Evolutionary conservation across 2,888 invertebrate genomes (phyloP).

Genomic region (Dastarcus helophoroides): DNA sequence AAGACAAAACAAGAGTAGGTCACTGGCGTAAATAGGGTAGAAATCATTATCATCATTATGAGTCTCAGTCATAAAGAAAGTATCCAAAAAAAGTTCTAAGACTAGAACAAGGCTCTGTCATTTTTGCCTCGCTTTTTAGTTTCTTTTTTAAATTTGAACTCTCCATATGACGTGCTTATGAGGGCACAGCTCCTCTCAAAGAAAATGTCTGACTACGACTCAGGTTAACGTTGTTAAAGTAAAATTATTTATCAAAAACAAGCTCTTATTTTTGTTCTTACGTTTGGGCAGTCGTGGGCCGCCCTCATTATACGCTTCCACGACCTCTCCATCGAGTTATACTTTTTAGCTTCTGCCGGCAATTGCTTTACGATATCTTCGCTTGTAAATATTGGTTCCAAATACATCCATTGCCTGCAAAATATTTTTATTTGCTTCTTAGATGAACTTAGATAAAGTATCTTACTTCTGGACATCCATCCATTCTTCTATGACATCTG

Average conservation of each 20-base stretch:
- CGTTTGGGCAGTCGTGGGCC: conserved; percentile 57
- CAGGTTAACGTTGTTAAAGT: background rate
- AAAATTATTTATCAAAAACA: conserved; percentile 4
- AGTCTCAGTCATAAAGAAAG: too few species aligned
- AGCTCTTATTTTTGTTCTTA: too few species aligned
- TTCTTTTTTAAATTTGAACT: too few species aligned
- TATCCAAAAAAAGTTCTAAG: too few species aligned
- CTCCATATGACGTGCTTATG: too few species aligned
- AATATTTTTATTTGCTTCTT: conserved; percentile 2
- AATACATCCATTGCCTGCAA: conserved; percentile 64
- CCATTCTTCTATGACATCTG: conserved; percentile 56
- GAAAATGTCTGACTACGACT: background rate
- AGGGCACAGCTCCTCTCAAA: too few species aligned
- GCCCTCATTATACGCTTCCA: conserved; percentile 69
- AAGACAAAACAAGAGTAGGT: too few species aligned
- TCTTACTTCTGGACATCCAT: conserved; percentile 60
- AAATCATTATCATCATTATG: too few species aligned
- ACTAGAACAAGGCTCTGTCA: too few species aligned
- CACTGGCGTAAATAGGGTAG: too few species aligned
- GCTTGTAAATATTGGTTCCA: conserved; percentile 73
- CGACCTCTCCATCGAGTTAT: conserved; percentile 63
- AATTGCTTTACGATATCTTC: conserved; percentile 70
- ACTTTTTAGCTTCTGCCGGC: conserved; percentile 68
- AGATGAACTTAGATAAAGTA: conserved; percentile 2
- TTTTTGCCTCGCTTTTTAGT: too few species aligned